Evolutionary conservation across 2,113 vertebrate species (phyloP).

Genomic region (Sciurus niger): DNA sequence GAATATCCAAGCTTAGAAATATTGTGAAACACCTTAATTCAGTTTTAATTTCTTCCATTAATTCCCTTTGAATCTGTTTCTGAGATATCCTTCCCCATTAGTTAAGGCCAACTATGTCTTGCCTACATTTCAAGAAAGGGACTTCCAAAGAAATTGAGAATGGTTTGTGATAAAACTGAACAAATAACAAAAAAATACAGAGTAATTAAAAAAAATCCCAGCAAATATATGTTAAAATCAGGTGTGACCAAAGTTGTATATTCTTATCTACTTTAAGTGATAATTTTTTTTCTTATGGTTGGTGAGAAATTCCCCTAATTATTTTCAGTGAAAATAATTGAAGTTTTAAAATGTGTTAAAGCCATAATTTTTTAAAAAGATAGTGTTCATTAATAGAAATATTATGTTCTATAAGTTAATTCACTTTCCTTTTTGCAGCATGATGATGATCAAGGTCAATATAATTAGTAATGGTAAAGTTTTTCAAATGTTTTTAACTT

Average conservation of each 20-base stretch:
- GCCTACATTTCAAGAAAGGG: not conserved
- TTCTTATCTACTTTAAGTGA: not conserved
- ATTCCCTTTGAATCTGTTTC: not conserved
- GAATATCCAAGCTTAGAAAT: not conserved
- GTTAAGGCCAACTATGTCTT: not conserved
- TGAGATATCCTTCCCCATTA: not conserved
- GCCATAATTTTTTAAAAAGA: not conserved
- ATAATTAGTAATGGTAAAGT: not conserved
- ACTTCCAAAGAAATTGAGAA: not conserved
- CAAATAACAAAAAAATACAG: not conserved
- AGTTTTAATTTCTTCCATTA: not conserved
- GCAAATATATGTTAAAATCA: slow-evolving; percentile 5
- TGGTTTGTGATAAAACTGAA: not conserved
- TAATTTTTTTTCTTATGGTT: not conserved
- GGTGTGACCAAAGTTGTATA: not conserved
- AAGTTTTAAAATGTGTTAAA: not conserved
- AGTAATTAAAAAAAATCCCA: not conserved
- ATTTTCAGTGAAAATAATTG: not conserved
- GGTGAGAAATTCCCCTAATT: not conserved
- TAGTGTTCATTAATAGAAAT: not conserved
- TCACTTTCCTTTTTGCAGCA: not conserved
- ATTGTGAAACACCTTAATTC: not conserved
- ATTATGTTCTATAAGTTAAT: not conserved
- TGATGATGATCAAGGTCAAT: not conserved
- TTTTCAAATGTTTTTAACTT: slow-evolving; percentile 39